Conservation (phyloP, 2,113 vertebrate species). For the Cercopithecus mona region DNA sequence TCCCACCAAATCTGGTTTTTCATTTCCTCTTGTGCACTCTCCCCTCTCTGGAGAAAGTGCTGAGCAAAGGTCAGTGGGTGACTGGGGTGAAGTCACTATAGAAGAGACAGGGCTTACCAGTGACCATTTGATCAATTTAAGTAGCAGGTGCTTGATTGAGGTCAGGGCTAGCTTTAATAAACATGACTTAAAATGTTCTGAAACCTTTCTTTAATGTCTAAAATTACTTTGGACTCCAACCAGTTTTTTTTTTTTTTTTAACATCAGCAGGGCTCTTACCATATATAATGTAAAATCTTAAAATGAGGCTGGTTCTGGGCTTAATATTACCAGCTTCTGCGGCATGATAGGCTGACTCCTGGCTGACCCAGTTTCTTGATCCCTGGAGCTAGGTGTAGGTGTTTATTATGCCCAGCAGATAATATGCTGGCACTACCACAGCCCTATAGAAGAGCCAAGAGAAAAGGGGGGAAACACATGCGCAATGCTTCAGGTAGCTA, state of each 20-base stretch:
- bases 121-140: background rate
- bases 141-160: background rate
- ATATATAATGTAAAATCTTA: conserved; percentile 43
- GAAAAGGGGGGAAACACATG: background rate
- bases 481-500: fast-evolving
- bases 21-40: background rate
- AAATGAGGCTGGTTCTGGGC: background rate
- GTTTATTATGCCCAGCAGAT: background rate
- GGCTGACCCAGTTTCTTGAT: background rate
- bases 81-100: background rate
- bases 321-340: background rate
- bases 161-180: conserved; percentile 25
- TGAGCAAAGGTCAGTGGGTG: background rate
- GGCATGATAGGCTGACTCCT: background rate
- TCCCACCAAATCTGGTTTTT: background rate
- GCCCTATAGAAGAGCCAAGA: background rate
- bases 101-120: background rate
- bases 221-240: conserved; percentile 48
- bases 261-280: background rate
- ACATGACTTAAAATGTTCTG: conserved; percentile 6
- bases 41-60: background rate
- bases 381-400: background rate
- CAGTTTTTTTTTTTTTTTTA: background rate
- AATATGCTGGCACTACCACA: background rate
- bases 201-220: conserved; percentile 1